These are phyloP conservation scores for Phalacrocorax brasilianus DNA, from an alignment of 2,113 vertebrate genomes.

Conservation along the genomic window DNA sequence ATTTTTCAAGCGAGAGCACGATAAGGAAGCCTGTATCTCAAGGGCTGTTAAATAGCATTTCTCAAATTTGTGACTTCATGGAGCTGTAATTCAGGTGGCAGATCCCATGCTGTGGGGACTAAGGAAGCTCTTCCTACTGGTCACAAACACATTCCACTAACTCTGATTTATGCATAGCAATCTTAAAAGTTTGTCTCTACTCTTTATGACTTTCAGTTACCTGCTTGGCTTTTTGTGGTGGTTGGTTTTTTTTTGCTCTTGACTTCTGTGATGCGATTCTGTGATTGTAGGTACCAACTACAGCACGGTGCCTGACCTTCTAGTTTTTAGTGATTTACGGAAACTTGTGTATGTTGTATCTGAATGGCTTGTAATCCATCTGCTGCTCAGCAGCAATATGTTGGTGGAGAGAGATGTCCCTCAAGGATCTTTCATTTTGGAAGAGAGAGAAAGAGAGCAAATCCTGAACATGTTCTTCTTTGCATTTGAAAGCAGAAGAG, in stretches of 20 bases:
- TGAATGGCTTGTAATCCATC: not conserved
- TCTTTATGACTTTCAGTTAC: not conserved
- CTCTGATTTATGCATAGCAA: not conserved
- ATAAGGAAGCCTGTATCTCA: not conserved
- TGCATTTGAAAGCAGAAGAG: slow-evolving; percentile 2
- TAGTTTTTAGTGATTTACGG: not conserved
- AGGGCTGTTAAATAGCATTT: not conserved
- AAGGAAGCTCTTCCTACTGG: not conserved
- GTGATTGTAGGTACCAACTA: not conserved
- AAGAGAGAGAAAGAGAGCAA: not conserved
- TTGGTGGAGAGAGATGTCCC: not conserved
- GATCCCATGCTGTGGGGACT: rapidly evolving
- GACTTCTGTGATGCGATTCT: not conserved
- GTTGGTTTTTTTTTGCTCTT: not conserved
- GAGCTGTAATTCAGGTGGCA: not conserved
- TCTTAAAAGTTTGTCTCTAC: not conserved
- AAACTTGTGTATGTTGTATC: rapidly evolving
- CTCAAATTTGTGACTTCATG: not conserved
- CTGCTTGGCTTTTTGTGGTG: not conserved
- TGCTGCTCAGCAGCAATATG: not conserved
- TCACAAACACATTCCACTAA: rapidly evolving
- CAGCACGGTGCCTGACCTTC: not conserved
- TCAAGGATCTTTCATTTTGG: not conserved
- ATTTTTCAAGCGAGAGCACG: not conserved
- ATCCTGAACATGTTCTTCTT: not conserved